A percentile compares a stretch with the other conserved stretches of the same genome.
Evolutionary conservation across 2,113 vertebrate species (phyloP).

Genomic region (Guaruba guarouba): DNA sequence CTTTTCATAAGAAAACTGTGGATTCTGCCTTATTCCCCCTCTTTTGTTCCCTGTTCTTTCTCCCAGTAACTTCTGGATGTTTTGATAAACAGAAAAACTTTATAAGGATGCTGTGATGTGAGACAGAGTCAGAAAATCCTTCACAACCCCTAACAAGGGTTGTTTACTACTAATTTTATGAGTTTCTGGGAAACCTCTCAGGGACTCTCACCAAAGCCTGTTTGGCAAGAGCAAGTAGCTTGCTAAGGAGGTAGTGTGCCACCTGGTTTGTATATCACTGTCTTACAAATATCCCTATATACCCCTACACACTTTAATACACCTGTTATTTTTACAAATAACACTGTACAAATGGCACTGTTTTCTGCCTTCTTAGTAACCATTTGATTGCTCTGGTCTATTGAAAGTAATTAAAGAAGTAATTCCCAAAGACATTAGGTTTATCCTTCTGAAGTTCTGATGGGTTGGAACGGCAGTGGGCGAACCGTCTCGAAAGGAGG

Average conservation of each 20-base stretch:
- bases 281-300: neutral
- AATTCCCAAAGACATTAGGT: neutral
- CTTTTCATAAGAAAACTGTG: neutral
- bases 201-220: neutral
- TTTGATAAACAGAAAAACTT: neutral
- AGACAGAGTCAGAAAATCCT: neutral
- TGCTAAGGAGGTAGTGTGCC: neutral
- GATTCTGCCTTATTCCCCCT: neutral
- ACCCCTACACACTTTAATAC: neutral
- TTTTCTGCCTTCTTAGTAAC: neutral
- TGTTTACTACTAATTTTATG: conserved; percentile 16
- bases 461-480: neutral
- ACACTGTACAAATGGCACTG: neutral
- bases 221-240: neutral
- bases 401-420: neutral
- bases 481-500: neutral
- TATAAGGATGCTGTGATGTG: neutral
- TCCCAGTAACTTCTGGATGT: neutral
- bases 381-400: neutral
- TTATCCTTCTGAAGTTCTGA: neutral
- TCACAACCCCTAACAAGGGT: neutral
- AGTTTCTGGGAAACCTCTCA: conserved; percentile 14
- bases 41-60: neutral
- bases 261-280: conserved; percentile 12
- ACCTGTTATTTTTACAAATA: neutral